Percentiles rank a stretch among this genome's conserved stretches.
These are phyloP conservation scores for Luehdorfia chinensis DNA, from an alignment of 1,140 invertebrate genomes.

Conservation along the genomic window DNA sequence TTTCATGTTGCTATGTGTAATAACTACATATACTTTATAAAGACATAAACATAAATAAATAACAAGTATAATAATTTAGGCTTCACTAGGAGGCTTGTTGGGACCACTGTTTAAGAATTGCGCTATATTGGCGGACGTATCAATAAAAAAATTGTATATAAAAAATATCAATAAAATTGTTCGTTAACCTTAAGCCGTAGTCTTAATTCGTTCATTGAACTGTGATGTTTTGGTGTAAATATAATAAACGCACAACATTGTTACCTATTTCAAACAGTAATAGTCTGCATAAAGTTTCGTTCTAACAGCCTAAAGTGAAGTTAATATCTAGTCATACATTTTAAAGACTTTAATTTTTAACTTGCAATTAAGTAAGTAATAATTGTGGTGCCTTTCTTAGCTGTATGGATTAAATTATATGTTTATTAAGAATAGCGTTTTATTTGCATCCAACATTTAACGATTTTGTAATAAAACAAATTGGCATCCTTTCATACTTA, in stretches of 20 bases:
- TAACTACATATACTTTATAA: no score
- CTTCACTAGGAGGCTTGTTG: no score
- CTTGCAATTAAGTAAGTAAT: constrained; percentile 7
- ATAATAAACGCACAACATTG: constrained; percentile 1
- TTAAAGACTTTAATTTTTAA: constrained; percentile 15
- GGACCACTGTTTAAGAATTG: no score
- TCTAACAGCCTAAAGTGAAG: constrained; percentile 2
- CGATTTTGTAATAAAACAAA: no score
- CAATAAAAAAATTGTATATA: no score
- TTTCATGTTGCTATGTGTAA: no score
- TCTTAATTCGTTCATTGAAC: constrained; percentile 3
- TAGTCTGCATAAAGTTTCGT: constrained; percentile 2
- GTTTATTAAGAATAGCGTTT: constrained; percentile 8
- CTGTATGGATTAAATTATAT: constrained; percentile 17
- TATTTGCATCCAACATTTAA: not conserved
- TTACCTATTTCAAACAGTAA: not conserved
- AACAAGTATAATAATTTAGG: no score
- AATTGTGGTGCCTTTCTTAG: constrained; percentile 14
- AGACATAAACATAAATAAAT: no score
- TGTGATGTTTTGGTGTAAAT: constrained; percentile 1
- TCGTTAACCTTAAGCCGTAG: no score
- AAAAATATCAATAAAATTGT: no score
- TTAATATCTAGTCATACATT: constrained; percentile 19
- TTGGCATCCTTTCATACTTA: no score
- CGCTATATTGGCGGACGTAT: no score